These are phyloP conservation scores for Sepiola atlantica DNA, from an alignment of 2,888 invertebrate genomes.

Conservation along the genomic window DNA sequence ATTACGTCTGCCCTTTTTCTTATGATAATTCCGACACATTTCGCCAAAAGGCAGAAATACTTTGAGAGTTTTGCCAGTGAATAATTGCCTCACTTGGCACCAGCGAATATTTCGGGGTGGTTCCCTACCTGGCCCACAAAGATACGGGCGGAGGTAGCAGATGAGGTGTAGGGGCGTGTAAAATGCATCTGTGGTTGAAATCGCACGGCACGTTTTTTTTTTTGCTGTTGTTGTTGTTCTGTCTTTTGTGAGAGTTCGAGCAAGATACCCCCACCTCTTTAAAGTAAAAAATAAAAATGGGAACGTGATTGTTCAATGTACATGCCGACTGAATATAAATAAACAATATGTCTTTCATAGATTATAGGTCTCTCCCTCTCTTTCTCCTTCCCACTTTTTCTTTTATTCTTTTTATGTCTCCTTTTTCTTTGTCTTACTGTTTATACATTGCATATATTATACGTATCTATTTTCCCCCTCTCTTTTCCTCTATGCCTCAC, in stretches of 20 bases:
- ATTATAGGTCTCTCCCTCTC: no score
- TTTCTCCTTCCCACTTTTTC: no score
- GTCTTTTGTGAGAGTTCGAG: background rate
- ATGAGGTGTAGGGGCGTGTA: background rate
- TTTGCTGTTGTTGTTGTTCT: background rate
- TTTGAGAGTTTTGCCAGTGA: conserved; percentile 14
- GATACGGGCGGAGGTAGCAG: background rate
- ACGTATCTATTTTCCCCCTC: no score
- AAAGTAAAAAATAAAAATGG: no score
- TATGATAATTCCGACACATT: background rate
- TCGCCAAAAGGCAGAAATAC: conserved; percentile 32
- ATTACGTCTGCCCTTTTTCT: background rate
- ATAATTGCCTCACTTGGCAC: conserved; percentile 9
- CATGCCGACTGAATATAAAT: no score
- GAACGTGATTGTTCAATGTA: no score
- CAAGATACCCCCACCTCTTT: background rate
- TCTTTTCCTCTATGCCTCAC: no score
- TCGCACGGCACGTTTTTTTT: background rate
- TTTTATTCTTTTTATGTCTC: no score
- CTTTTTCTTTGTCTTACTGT: no score
- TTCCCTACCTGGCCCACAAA: background rate
- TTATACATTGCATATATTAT: no score
- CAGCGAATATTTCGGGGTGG: background rate
- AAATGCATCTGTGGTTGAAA: background rate
- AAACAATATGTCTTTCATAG: no score